Evolutionary conservation across 2,888 invertebrate species (phyloP).

Genomic region (Scrobipalpa atriplicella): DNA sequence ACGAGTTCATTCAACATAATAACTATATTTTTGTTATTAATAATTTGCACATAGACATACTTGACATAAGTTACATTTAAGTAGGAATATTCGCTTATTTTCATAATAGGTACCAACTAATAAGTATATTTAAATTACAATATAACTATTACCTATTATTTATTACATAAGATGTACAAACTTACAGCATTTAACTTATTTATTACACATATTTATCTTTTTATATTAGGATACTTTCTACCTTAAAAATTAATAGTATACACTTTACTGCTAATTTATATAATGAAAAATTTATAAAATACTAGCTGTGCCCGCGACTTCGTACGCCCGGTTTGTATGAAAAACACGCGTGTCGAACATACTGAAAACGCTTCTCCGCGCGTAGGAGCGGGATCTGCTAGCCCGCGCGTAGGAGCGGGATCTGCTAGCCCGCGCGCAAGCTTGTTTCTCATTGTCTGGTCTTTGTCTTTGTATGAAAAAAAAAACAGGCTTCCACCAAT

Average conservation of each 20-base stretch:
- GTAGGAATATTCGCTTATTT: slow-evolving; percentile 21
- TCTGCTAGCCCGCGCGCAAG: too few relatives aligned
- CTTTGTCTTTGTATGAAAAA: too few relatives aligned
- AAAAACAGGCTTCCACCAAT: too few relatives aligned
- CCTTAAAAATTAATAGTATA: slow-evolving; percentile 12
- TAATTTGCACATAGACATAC: slow-evolving; percentile 16
- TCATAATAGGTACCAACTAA: neutral
- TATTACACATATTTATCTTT: neutral
- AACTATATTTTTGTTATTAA: slow-evolving; percentile 36
- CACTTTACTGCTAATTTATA: neutral
- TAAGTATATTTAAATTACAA: neutral
- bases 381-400: too few relatives aligned
- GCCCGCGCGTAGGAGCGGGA: too few relatives aligned
- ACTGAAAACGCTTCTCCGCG: too few relatives aligned
- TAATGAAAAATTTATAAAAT: neutral
- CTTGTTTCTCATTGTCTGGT: too few relatives aligned
- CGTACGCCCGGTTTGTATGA: too few relatives aligned
- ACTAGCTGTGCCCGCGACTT: too few relatives aligned
- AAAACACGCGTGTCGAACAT: too few relatives aligned
- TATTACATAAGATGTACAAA: neutral
- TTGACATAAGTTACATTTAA: slow-evolving; percentile 20
- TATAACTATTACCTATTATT: neutral
- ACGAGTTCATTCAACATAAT: slow-evolving; percentile 34
- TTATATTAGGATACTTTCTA: too few relatives aligned
- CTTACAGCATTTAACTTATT: neutral